A percentile compares a stretch with the other conserved stretches of the same genome.
These are phyloP conservation scores for Menidia beryllina DNA, from an alignment of 2,113 vertebrate species.

Conservation along the genomic window DNA sequence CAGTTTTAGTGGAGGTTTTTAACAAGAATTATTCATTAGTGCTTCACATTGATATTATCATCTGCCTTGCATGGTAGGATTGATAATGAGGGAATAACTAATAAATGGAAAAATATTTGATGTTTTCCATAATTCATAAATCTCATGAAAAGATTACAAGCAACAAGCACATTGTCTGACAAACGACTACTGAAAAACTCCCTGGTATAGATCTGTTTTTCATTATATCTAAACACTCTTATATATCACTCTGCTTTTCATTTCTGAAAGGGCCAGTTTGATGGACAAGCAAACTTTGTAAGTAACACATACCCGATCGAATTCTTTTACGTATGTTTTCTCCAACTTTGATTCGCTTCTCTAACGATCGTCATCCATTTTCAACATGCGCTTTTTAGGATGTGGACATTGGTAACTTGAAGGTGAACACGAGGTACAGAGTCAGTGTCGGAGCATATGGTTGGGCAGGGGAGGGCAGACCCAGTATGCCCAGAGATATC, in stretches of 20 bases:
- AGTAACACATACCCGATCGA: conserved; percentile 69
- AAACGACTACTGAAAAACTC: not conserved
- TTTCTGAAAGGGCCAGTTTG: conserved; percentile 82
- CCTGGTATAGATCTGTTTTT: too few species aligned
- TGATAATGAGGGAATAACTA: too few species aligned
- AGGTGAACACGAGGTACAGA: conserved; percentile 86
- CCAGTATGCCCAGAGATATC: conserved; percentile 88
- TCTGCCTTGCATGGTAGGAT: too few species aligned
- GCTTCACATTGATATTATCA: too few species aligned
- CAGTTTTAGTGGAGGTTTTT: too few species aligned
- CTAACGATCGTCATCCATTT: not conserved
- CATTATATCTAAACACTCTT: not conserved
- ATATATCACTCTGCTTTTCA: conserved; percentile 1
- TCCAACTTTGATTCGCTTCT: not conserved
- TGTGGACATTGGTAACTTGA: conserved; percentile 85
- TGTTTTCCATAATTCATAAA: not conserved
- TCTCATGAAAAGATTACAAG: not conserved
- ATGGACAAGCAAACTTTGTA: conserved; percentile 89
- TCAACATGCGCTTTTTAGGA: conserved; percentile 77
- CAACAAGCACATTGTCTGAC: not conserved
- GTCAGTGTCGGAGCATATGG: conserved; percentile 89
- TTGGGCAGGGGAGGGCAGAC: conserved; percentile 87
- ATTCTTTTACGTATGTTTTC: not conserved
- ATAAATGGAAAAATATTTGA: too few species aligned
- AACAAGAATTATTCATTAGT: too few species aligned